phyloP scores from a whole-genome alignment of 2,113 vertebrate genomes.

The Grammatotria lemairii region DNA sequence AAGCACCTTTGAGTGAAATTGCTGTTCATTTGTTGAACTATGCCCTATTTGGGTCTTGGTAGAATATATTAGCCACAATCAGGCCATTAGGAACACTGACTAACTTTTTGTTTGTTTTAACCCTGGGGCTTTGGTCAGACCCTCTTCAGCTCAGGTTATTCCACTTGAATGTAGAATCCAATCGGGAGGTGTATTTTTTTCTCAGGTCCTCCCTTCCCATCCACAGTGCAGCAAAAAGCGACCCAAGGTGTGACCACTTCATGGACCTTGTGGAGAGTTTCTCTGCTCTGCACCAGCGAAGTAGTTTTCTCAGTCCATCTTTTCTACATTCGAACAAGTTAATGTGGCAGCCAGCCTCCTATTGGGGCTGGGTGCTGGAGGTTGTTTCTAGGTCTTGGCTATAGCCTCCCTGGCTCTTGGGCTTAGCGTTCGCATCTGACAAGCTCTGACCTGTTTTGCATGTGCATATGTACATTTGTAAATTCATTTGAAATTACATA shows the following conservation, averaged over 20 bases:
- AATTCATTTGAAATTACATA: not conserved
- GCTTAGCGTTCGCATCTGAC: accelerated
- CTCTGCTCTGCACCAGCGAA: not conserved
- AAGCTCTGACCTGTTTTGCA: not conserved
- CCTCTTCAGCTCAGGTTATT: not conserved
- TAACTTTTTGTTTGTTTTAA: not conserved
- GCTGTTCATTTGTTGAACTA: not conserved
- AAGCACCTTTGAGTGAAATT: not conserved
- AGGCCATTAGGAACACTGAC: not conserved
- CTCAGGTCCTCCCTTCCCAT: not conserved
- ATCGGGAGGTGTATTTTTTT: not conserved
- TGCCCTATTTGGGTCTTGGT: not conserved
- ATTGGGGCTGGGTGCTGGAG: not conserved
- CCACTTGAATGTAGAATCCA: not conserved
- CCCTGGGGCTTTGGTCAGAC: not conserved
- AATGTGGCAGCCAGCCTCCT: not conserved
- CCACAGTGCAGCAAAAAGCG: not conserved
- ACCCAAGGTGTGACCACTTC: not conserved
- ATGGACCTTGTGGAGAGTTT: not conserved
- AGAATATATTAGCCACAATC: not conserved
- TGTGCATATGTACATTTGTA: not conserved
- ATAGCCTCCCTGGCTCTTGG: not conserved
- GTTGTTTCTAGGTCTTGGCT: not conserved
- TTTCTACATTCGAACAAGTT: not conserved
- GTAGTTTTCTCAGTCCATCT: not conserved